Conservation (phyloP, 2,888 invertebrate genomes). For the Listrodromus nycthemerus region DNA sequence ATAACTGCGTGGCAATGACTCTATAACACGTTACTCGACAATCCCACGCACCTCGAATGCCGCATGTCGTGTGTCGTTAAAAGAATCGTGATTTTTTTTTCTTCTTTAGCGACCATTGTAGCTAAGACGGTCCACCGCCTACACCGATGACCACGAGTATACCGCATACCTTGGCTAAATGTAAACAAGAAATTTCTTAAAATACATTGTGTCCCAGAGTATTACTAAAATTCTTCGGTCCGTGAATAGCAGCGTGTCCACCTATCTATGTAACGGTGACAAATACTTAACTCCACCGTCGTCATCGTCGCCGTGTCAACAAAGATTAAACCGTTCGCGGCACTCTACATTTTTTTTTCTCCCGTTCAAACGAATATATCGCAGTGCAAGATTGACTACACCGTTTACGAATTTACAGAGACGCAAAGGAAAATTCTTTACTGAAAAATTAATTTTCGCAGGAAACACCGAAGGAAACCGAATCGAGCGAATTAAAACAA, state of each 20-base stretch:
- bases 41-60: slow-evolving; percentile 11
- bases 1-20: slow-evolving; percentile 7
- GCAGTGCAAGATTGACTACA: background rate
- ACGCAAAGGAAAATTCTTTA: background rate
- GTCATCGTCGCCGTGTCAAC: slow-evolving; percentile 11
- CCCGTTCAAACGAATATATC: background rate
- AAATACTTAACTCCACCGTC: slow-evolving; percentile 36
- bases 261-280: slow-evolving; percentile 54
- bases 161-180: slow-evolving; percentile 72
- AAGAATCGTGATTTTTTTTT: slow-evolving; percentile 38
- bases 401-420: background rate
- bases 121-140: slow-evolving; percentile 52
- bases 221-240: slow-evolving; percentile 76
- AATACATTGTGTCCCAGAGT: slow-evolving; percentile 73
- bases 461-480: background rate
- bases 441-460: slow-evolving; percentile 22
- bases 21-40: background rate
- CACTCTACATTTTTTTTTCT: no score
- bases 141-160: slow-evolving; percentile 49
- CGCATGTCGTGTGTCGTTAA: slow-evolving; percentile 23
- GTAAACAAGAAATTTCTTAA: slow-evolving; percentile 75
- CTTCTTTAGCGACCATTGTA: slow-evolving; percentile 41
- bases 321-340: background rate
- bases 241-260: slow-evolving; percentile 73
- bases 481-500: slow-evolving; percentile 36